Base-by-base conservation (phyloP, 2,888 invertebrate species). In the Coelinius sp. region DNA sequence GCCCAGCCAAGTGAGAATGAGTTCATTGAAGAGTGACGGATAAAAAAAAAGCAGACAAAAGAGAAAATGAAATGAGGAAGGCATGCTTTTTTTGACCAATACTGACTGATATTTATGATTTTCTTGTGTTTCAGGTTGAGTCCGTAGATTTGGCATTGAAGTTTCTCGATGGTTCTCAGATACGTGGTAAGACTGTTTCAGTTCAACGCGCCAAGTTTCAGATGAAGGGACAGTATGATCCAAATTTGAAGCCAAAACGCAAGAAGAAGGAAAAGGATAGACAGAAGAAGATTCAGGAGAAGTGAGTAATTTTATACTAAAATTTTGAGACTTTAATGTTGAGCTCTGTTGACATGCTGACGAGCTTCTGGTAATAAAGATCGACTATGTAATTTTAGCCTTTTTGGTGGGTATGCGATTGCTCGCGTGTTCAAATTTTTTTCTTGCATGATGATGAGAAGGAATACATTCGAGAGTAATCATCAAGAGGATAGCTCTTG, bases 161-260 rank as follows among this genome's bases (percentile, higher is more conserved):
- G 74, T 91, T 99, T 75, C 89, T 99, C 59, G 99, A 99, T 89
- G 98, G 97, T 0, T 93, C 92, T 79, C 91, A 94, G 74, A 88
- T 94, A 5, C 92, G 94, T 83, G 96, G 94, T 0, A 92, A 94
- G 68, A 94, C 92, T 82, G 90, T 99, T 4, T 92, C 92, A 81
- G 98, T 98, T 1, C 97, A 99, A 88, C 91, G 93, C 80, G 99
- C 99, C 2, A 93, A 94, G 83, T 99, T 99, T 86, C 93, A 97
- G 88, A 90, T 97, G 91, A 98, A 98, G 88, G 98, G 98, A 12
- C 90, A 91, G 56, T 99, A 95, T 86, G 96, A 99, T 89, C 98
- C 99, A 1, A 92, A 93, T 0, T 91, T 97, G 68, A 97, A 97
- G 86, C 97, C 97, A 0, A 97, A 96, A 87, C 94, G 94, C 87